A percentile compares a stretch with the other conserved stretches of the same genome.
phyloP scores from a whole-genome alignment of 2,888 invertebrate genomes.

The Seira ritae region DNA sequence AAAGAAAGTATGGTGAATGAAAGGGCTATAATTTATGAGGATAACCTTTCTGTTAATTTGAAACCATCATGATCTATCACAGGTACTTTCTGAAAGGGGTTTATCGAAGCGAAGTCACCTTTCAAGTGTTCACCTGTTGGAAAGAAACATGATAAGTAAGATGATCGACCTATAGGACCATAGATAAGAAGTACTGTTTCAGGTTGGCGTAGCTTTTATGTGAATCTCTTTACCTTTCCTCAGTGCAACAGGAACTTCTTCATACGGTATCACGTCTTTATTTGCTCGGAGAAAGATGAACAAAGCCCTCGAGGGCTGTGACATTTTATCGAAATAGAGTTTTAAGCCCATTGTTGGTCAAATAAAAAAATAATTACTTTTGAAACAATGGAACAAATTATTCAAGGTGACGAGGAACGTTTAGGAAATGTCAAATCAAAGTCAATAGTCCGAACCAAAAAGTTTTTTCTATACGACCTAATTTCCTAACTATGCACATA shows the following conservation, averaged over 20 bases:
- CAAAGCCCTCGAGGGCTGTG: conserved; percentile 70
- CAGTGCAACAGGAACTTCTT: conserved; percentile 67
- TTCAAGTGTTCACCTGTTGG: conserved; percentile 73
- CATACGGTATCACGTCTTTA: conserved; percentile 56
- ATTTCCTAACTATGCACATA: too few relatives aligned
- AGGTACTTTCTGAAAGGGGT: conserved; percentile 76
- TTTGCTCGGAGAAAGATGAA: conserved; percentile 66
- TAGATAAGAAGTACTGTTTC: too few relatives aligned
- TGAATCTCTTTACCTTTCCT: conserved; percentile 61
- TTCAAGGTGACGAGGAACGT: too few relatives aligned
- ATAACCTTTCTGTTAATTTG: conserved; percentile 77
- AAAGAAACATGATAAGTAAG: background rate
- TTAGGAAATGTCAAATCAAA: too few relatives aligned
- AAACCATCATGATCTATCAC: conserved; percentile 77
- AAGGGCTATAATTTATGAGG: background rate
- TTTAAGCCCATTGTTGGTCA: conserved; percentile 56
- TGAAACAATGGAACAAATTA: too few relatives aligned
- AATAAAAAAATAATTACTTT: too few relatives aligned
- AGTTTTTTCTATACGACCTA: too few relatives aligned
- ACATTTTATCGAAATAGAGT: conserved; percentile 70
- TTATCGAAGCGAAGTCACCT: conserved; percentile 75
- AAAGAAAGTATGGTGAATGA: too few relatives aligned
- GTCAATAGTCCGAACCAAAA: too few relatives aligned
- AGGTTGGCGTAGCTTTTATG: background rate
- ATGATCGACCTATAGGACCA: background rate